Percentiles rank a stretch among this genome's conserved stretches.
phyloP scores from a whole-genome alignment of 2,113 vertebrate species.

The Struthio camelus region DNA sequence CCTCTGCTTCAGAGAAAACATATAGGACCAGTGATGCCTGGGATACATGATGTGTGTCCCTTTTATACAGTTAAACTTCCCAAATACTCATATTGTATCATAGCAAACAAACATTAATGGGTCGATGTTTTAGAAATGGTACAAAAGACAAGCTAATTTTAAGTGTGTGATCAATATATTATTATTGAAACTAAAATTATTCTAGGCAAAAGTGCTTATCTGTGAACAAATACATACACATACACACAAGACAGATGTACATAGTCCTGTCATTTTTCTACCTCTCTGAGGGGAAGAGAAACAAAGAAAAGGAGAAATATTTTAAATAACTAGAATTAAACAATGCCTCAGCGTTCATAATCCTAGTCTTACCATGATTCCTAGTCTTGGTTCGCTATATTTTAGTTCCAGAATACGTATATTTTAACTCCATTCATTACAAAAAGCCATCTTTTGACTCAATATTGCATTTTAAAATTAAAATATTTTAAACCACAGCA shows the following conservation, averaged over 20 bases:
- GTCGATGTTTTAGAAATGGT: background rate
- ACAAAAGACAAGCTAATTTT: background rate
- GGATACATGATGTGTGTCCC: background rate
- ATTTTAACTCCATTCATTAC: background rate
- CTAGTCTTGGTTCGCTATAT: background rate
- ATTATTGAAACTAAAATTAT: background rate
- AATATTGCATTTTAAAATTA: background rate
- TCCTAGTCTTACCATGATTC: background rate
- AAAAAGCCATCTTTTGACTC: background rate
- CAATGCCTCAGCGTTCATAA: background rate
- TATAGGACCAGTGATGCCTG: background rate
- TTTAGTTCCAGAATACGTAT: background rate
- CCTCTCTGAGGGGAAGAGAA: background rate
- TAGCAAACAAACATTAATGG: background rate
- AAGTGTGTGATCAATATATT: background rate
- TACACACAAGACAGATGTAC: background rate
- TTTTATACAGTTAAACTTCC: background rate
- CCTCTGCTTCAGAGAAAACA: rapidly evolving
- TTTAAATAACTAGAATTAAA: background rate
- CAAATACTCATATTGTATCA: rapidly evolving
- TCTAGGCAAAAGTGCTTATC: background rate
- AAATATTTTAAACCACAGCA: background rate
- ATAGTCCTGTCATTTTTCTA: background rate
- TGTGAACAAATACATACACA: background rate
- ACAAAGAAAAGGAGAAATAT: background rate